A percentile compares a stretch with the other conserved stretches of the same genome.
phyloP scores from a whole-genome alignment of 1,140 invertebrate species.

The Drosophila parvula region DNA sequence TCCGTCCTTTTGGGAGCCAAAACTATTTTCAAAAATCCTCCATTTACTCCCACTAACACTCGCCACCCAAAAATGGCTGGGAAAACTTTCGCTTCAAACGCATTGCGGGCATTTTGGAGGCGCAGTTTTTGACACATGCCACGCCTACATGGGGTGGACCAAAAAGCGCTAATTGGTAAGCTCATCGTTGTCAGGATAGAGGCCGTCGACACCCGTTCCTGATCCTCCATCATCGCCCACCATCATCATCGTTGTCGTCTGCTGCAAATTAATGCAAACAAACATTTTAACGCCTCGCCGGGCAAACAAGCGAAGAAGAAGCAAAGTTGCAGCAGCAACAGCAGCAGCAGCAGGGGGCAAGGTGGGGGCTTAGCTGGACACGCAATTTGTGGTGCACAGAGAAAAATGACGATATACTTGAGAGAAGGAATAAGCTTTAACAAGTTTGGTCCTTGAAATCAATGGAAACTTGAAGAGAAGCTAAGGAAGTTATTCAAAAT shows the following conservation, averaged over 20 bases:
- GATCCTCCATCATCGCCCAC: conserved; percentile 24
- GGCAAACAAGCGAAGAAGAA: conserved; percentile 58
- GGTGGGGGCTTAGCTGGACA: conserved; percentile 38
- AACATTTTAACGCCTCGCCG: conserved; percentile 80
- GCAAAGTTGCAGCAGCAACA: conserved; percentile 15
- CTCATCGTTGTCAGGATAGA: conserved; percentile 51
- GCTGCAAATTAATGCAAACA: conserved; percentile 80
- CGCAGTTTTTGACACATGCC: conserved; percentile 59
- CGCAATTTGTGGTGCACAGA: conserved; percentile 61
- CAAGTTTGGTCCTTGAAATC: too few relatives aligned
- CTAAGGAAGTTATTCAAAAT: neutral
- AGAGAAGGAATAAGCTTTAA: neutral
- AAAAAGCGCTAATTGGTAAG: conserved; percentile 70
- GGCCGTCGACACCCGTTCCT: conserved; percentile 12
- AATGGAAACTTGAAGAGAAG: neutral
- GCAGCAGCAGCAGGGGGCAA: neutral
- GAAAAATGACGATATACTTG: neutral
- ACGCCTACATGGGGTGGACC: conserved; percentile 28
- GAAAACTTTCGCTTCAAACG: conserved; percentile 41
- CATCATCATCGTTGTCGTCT: conserved; percentile 53
- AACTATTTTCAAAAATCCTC: conserved; percentile 30
- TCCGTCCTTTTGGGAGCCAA: neutral
- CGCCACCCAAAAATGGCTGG: conserved; percentile 3
- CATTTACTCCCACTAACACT: neutral
- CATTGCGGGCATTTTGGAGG: conserved; percentile 38